Base-by-base conservation (phyloP, 2,888 invertebrate genomes). In the Dimorphilus gyrociliatus region DNA sequence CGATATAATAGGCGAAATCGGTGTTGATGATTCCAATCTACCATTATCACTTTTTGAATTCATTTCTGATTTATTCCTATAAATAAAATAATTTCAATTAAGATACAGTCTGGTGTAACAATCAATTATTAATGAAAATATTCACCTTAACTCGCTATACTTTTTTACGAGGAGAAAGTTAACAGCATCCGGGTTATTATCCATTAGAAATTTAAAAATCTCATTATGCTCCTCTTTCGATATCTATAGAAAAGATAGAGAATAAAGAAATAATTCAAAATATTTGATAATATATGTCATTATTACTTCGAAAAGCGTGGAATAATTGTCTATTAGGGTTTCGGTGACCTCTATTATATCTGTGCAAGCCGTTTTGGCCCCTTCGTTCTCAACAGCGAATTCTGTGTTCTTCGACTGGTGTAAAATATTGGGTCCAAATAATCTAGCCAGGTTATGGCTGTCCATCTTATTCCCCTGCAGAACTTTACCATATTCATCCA, bases 381-480 rank as follows among this genome's bases (percentile, higher is more conserved):
- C 52, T 14, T 45, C 32, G 33, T 48, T 47, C 35, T 51, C 46
- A 21, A 48, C 48, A 36, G 50, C 50, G 8, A 40, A 42, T 8
- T 37, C 29, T 6, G 35, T 23, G n/a, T n/a, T n/a, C 34, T 56
- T 56, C 3, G 51, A 45, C 28, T 57, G 74, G 51, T 85, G 82
- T 32, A 90, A 70, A 48, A 90, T 79, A 51, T 86, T 90, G 0
- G 90, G 90, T 2, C 88, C 88, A 61, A 90, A 84, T 23, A 90
- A 50, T 1, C 85, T 88, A 0, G 90, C 88, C 39, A 90, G 66
- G 61, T 88, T 90, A 30, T 75, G 77, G 25, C 80, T 75, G 60
- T 86, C 82, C 90, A 90, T 90, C 68, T 81, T 84, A 66, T 88
- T 88, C 2, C 88, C 88, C 10, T 72, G 61, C 27, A 74, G 70